Conservation (phyloP, 2,888 invertebrate species). For the Dastarcus helophoroides region DNA sequence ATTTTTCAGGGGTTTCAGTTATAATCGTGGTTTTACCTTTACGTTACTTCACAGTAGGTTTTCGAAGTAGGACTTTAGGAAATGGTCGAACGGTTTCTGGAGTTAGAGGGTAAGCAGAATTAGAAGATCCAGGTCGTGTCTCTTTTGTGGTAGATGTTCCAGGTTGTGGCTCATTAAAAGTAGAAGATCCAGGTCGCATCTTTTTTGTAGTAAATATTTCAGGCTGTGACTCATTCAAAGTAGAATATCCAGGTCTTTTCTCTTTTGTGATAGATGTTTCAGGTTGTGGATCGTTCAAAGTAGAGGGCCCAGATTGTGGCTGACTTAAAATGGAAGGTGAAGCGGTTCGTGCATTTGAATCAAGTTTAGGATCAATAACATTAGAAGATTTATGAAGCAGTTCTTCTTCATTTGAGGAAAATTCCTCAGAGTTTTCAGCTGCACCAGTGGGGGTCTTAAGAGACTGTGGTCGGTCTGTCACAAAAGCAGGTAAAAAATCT, state of each 20-base stretch:
- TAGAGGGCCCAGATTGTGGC: conserved; percentile 7
- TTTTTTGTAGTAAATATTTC: conserved; percentile 4
- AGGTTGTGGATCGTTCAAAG: conserved; percentile 8
- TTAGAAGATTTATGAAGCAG: no score
- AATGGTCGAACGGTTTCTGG: conserved; percentile 8
- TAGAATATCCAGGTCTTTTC: no score
- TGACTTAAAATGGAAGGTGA: neutral
- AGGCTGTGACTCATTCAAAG: no score
- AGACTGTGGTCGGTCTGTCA: conserved; percentile 9
- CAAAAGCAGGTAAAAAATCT: conserved; percentile 10
- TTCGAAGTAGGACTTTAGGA: conserved; percentile 10
- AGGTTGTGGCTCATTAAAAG: no score
- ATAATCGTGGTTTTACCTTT: conserved; percentile 10
- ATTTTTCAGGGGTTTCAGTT: conserved; percentile 11
- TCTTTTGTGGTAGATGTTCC: conserved; percentile 3
- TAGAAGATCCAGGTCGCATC: neutral
- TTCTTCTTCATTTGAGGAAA: conserved; percentile 4
- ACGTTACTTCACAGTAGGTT: conserved; percentile 7
- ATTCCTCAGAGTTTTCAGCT: conserved; percentile 2
- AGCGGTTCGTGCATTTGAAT: no score
- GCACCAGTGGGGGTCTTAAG: neutral
- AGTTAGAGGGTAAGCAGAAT: conserved; percentile 6
- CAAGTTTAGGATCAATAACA: no score
- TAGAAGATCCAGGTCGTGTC: neutral
- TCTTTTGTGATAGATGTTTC: conserved; percentile 5